These are phyloP conservation scores for Pitta sordida DNA, from an alignment of 2,113 vertebrate genomes.

Conservation along the genomic window DNA sequence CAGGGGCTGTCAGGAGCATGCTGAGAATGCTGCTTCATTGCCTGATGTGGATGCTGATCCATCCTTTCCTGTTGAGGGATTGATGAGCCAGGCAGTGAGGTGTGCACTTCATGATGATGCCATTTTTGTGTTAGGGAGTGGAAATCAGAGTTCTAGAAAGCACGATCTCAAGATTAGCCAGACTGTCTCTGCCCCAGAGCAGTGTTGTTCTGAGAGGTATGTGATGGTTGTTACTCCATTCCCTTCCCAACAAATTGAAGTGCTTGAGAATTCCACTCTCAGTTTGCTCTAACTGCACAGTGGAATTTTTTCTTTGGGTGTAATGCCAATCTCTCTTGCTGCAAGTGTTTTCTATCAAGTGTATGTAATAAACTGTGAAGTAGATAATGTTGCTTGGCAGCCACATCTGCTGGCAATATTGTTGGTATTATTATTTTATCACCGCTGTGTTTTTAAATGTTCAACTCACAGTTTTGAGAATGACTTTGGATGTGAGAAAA, in stretches of 20 bases:
- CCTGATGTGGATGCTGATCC: background rate
- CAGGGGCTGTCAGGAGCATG: background rate
- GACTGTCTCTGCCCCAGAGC: background rate
- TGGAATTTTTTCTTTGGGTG: background rate
- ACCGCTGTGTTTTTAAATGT: background rate
- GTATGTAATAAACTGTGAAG: background rate
- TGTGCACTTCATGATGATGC: background rate
- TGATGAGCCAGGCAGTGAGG: background rate
- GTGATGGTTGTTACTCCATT: background rate
- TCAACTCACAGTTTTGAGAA: background rate
- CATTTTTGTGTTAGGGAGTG: background rate
- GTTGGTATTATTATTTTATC: background rate
- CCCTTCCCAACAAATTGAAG: background rate
- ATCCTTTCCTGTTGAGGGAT: background rate
- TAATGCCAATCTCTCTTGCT: background rate
- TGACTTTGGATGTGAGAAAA: background rate
- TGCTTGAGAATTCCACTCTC: background rate
- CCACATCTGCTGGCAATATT: background rate
- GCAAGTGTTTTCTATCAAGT: slow-evolving; percentile 27
- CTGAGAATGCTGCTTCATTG: fast-evolving
- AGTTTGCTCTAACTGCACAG: background rate
- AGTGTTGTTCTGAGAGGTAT: background rate
- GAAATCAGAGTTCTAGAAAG: background rate
- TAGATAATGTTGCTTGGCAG: background rate
- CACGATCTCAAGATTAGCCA: background rate